Conservation (phyloP, 2,888 invertebrate species). For the Dendrolimus houi region DNA sequence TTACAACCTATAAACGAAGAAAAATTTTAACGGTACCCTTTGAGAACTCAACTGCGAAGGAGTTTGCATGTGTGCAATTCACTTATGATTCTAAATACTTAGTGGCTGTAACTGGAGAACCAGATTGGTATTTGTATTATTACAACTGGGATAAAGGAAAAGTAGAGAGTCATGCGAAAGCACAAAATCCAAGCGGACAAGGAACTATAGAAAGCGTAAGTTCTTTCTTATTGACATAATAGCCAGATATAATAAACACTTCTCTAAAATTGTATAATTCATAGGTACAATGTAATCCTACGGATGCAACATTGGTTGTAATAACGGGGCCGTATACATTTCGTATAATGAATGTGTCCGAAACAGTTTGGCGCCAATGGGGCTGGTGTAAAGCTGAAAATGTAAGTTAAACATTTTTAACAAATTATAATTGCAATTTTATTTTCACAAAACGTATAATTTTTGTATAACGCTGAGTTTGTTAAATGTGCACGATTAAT, state of each 20-base stretch:
- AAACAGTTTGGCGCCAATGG: conserved; percentile 88
- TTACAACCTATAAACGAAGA: conserved; percentile 81
- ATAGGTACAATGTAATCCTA: conserved; percentile 86
- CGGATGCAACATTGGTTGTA: conserved; percentile 84
- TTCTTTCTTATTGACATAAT: neutral
- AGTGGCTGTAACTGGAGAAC: conserved; percentile 86
- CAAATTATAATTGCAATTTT: neutral
- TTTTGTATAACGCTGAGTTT: too few relatives aligned
- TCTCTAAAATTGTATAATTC: too few relatives aligned
- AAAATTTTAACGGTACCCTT: conserved; percentile 81
- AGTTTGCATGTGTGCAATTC: conserved; percentile 85
- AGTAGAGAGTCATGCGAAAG: conserved; percentile 84
- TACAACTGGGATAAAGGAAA: conserved; percentile 90
- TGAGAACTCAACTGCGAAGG: conserved; percentile 74
- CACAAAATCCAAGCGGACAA: conserved; percentile 81
- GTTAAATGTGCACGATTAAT: too few relatives aligned
- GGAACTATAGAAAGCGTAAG: conserved; percentile 76
- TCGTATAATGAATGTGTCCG: conserved; percentile 84
- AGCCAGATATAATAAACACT: too few relatives aligned
- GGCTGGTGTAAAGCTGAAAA: conserved; percentile 89
- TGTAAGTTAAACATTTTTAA: conserved; percentile 31
- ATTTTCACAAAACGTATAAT: too few relatives aligned
- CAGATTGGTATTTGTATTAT: conserved; percentile 88
- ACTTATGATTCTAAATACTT: conserved; percentile 89
- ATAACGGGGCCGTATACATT: conserved; percentile 80